phyloP scores from a whole-genome alignment of 2,797 vertebrate genomes.

The Dipus sagitta region DNA sequence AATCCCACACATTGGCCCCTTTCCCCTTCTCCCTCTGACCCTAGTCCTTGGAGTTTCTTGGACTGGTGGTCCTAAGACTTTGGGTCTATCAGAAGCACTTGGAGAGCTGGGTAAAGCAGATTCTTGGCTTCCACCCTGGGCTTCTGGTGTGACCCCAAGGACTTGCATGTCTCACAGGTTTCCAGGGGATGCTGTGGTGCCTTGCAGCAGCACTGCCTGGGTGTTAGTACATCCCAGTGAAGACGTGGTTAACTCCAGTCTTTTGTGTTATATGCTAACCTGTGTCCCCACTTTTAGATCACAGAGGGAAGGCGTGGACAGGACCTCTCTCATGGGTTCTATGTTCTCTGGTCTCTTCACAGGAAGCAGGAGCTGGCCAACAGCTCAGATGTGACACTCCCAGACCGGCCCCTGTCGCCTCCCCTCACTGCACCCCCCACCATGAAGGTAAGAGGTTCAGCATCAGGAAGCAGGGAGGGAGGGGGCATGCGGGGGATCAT shows the following conservation, averaged over 20 bases:
- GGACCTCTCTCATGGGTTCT: conserved; percentile 50
- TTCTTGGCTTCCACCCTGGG: not conserved
- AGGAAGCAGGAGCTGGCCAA: conserved; percentile 98
- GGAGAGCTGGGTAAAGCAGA: not conserved
- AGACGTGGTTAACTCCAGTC: not conserved
- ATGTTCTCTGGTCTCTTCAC: conserved; percentile 80
- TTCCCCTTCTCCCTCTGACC: not conserved
- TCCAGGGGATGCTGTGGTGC: not conserved
- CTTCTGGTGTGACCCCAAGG: not conserved
- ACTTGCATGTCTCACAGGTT: not conserved
- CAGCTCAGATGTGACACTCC: conserved; percentile 91
- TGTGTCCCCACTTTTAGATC: not conserved
- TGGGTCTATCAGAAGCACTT: not conserved
- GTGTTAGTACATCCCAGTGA: not conserved
- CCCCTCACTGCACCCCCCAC: conserved; percentile 95
- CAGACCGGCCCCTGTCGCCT: conserved; percentile 95
- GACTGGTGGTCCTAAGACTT: not conserved
- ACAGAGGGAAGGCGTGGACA: not conserved
- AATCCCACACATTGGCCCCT: not conserved
- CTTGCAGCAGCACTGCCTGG: not conserved
- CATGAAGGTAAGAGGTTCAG: conserved; percentile 93
- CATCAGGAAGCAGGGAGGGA: not conserved
- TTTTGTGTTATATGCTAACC: not conserved
- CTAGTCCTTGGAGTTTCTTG: not conserved
- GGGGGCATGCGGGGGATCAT: not conserved